Base-by-base conservation (phyloP, 2,888 invertebrate genomes). In the Ashinkailepas kermadecensis region DNA sequence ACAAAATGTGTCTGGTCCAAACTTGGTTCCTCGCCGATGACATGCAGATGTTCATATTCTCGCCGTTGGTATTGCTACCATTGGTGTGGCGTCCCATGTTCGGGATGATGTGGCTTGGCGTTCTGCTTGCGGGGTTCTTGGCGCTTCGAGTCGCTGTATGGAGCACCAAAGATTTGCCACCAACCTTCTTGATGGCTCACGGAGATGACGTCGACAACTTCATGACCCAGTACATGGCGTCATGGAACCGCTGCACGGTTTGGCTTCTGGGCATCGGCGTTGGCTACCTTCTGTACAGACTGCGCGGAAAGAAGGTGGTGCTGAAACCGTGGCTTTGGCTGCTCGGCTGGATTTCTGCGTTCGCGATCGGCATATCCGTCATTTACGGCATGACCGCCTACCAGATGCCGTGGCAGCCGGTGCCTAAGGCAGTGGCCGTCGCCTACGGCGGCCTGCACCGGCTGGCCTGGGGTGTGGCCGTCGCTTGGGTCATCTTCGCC, bases 401-500 rank as follows among this genome's bases (percentile, higher is more conserved):
- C 62, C 83, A 83, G 18, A 83, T 83, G 79, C 90, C 91, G 80
- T 57, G 79, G 59, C 59, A 80, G 12, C 10, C 18, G 23, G 65
- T 54, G 56, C n/a, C n/a, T 10, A 86, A 87, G 0, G 87, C 91
- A 56, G 92, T 91, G 85, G 90, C 92, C 1, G 91, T 92, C 0
- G 86, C 91, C 0, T 93, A 93, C 85, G 90, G 92, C 10, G 90
- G 91, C 0, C 86, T 92, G 11, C 92, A 93, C 86, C 90, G 91
- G 85, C 87, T 92, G 9, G 91, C 91, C 0, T 93, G 93, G 93
- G 91, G 91, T 84, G 87, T 92, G 9, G 90, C 91, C 0, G 90
- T 91, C 79, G 91, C 91, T 7, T 93, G 93, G 93, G 91, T 94
- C 83, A 91, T 93, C n/a, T 87, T 93, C 81, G 91, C 91, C 0